Percentiles rank a stretch among this genome's conserved stretches.
Evolutionary conservation across 2,113 vertebrate species (phyloP).

Genomic region (Myiagra hebetior): DNA sequence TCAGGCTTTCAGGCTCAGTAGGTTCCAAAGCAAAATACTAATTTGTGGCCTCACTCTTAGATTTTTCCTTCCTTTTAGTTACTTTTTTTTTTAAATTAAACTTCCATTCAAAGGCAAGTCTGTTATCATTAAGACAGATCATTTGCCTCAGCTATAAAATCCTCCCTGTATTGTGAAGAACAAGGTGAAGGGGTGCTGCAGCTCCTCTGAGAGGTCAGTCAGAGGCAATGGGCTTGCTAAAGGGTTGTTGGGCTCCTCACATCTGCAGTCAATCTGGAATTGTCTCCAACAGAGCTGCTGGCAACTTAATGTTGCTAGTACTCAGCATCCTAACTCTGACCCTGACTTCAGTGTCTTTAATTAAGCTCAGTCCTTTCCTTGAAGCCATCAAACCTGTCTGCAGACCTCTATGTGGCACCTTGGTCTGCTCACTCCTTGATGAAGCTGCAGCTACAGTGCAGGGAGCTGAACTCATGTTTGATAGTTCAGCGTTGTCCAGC

Average conservation of each 20-base stretch:
- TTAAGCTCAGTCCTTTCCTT: neutral
- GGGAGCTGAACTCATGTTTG: rapidly evolving
- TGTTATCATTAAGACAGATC: neutral
- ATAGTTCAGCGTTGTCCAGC: neutral
- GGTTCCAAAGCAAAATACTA: neutral
- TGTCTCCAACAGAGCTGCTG: neutral
- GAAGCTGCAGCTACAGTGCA: neutral
- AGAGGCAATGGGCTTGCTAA: neutral
- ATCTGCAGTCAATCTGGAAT: neutral
- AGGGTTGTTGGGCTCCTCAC: neutral
- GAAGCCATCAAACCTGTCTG: neutral
- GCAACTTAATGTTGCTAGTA: neutral
- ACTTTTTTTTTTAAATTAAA: neutral
- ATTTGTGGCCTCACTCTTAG: neutral
- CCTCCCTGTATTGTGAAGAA: neutral
- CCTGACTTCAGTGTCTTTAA: neutral
- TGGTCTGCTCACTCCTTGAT: neutral
- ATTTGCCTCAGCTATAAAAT: neutral
- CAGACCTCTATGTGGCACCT: neutral
- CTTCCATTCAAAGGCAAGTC: neutral
- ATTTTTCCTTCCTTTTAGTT: neutral
- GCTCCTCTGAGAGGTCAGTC: neutral
- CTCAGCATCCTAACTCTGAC: neutral
- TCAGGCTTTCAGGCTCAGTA: neutral
- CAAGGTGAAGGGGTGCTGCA: neutral